These are phyloP conservation scores for Leptarthrus brevirostris DNA, from an alignment of 2,888 invertebrate species.

Conservation along the genomic window DNA sequence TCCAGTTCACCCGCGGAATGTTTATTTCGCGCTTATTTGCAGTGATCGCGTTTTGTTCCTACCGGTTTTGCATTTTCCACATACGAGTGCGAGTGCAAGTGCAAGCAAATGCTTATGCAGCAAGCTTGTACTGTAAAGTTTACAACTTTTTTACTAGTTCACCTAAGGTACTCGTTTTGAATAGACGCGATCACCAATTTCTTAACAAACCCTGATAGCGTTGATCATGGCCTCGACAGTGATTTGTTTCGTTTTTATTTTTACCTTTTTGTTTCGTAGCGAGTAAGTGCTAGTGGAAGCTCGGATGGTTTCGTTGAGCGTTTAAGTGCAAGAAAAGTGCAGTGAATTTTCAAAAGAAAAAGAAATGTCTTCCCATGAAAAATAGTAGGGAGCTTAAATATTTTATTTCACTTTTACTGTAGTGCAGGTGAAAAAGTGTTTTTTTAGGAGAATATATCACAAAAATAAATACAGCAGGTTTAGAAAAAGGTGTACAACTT, in stretches of 20 bases:
- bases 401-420: conserved; percentile 29
- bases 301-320: no score
- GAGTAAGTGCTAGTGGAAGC: conserved; percentile 6
- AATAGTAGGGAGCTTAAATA: background rate
- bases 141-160: conserved; percentile 37
- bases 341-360: background rate
- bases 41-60: conserved; percentile 27
- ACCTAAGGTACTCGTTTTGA: conserved; percentile 32
- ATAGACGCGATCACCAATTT: conserved; percentile 36
- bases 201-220: background rate
- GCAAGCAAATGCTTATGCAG: conserved; percentile 15
- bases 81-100: conserved; percentile 23
- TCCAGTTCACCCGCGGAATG: conserved; percentile 30
- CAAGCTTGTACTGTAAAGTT: conserved; percentile 14
- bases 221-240: conserved; percentile 39
- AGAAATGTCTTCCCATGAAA: background rate
- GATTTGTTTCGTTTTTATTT: conserved; percentile 26
- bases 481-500: no score
- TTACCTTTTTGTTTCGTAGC: background rate
- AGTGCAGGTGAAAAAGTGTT: background rate
- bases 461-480: no score
- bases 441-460: no score
- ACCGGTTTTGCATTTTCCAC: conserved; percentile 43
- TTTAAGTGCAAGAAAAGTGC: background rate
- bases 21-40: conserved; percentile 44